A percentile compares a stretch with the other conserved stretches of the same genome.
These are phyloP conservation scores for Echinometra lucunter DNA, from an alignment of 53 echinoderm and acorn worm species.

Conservation along the genomic window DNA sequence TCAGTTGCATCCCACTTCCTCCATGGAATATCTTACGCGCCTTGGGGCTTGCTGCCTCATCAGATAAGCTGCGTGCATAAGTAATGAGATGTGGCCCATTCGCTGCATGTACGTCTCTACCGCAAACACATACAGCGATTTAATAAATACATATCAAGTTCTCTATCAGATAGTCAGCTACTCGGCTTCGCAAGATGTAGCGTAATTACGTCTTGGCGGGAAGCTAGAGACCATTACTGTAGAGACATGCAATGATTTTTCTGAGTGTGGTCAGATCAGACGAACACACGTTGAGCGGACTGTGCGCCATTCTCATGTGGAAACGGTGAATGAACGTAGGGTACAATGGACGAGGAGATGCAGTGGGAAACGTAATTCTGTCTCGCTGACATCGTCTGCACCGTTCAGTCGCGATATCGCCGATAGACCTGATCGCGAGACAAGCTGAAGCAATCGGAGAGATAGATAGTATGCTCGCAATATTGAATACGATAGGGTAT, in stretches of 20 bases:
- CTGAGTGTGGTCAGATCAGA: neutral
- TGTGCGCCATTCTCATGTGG: neutral
- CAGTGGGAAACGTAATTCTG: neutral
- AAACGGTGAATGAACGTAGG: neutral
- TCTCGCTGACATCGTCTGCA: neutral
- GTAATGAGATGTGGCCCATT: conserved; percentile 3
- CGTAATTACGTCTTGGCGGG: neutral
- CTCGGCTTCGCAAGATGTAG: neutral
- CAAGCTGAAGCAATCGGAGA: too few species aligned
- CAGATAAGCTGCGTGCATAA: neutral
- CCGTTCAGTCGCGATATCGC: neutral
- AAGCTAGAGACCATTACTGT: too few species aligned
- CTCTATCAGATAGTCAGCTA: neutral
- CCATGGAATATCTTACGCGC: neutral
- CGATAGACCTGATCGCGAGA: neutral
- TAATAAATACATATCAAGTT: neutral
- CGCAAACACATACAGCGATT: neutral
- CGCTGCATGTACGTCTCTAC: neutral
- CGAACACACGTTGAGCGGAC: neutral
- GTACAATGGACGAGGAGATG: neutral
- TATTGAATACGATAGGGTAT: neutral
- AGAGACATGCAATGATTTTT: neutral
- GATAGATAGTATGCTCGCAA: neutral
- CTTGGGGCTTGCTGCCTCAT: conserved; percentile 15
- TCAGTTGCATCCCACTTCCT: neutral